Evolutionary conservation across 2,113 vertebrate species (phyloP).

Genomic region (Cheirogaleus medius): DNA sequence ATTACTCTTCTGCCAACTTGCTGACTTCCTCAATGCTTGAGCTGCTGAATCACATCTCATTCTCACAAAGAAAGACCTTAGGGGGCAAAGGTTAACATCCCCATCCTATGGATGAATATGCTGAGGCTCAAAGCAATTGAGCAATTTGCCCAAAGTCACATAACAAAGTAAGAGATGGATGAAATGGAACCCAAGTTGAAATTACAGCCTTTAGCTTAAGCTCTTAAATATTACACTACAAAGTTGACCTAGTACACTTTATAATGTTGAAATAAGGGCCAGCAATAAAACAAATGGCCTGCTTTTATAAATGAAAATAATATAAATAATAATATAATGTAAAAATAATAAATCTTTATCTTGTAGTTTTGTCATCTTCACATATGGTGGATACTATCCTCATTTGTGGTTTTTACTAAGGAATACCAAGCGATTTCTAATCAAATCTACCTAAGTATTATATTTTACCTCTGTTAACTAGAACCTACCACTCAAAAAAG

Average conservation of each 20-base stretch:
- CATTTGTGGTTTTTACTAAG: not conserved
- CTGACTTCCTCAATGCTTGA: not conserved
- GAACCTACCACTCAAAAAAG: not conserved
- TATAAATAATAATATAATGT: conserved; percentile 50
- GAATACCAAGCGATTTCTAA: not conserved
- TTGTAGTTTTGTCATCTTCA: not conserved
- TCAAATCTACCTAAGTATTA: conserved; percentile 24
- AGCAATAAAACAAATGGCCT: not conserved
- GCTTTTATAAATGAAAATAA: conserved; percentile 37
- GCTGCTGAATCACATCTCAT: not conserved
- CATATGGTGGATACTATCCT: not conserved
- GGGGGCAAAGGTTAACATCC: not conserved
- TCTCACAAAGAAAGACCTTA: not conserved
- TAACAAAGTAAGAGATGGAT: not conserved
- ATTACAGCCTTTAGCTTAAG: not conserved
- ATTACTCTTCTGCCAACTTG: not conserved
- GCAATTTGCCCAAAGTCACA: not conserved
- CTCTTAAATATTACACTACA: not conserved
- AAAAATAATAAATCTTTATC: conserved; percentile 37
- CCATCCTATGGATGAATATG: not conserved
- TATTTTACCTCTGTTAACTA: conserved; percentile 30
- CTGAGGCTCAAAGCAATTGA: not conserved
- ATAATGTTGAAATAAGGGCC: not conserved
- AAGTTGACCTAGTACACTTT: not conserved
- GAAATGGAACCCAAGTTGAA: not conserved